Evolutionary conservation across 1,140 invertebrate species (phyloP), one percentile per base, ranked within the genome.

Genomic region (Panagrolaimus sp.): DNA sequence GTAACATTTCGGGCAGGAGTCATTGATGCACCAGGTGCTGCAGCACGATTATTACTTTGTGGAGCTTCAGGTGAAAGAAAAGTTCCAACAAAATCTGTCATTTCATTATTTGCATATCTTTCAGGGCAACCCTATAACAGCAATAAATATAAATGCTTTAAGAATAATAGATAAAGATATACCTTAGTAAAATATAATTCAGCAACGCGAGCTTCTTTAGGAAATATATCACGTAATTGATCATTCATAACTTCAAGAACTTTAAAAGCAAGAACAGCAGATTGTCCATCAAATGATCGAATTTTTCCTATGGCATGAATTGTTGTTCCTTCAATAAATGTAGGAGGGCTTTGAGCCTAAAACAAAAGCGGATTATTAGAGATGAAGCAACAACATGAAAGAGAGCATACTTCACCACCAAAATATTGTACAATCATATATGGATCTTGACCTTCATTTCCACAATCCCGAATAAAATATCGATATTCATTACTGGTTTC

Each of bases 181-280:
- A 48, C 47, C 47, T 57, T 57, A 27, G 51, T 57, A 27, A 25
- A 57, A 16, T 57, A 57, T 27, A 57, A 23, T 27, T 57, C 51
- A 57, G 51, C 51, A 23, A 57, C 51, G 20, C 51, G 51, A 20
- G 51, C 51, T 11, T 25, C 20, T 20, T 57, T 57, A 0, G 9
- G 20, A 20, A 57, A 57, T 1, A 25, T 16, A 20, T 11, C 27
- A 25, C 27, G 20, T 11, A 4, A 20, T 9, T 25, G 5, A 27
- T 14, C 1, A 25, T 57, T 5, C 1, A 16, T 57, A 11, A 57
- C 8, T 25, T 57, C 51, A 20, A 25, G 11, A 27, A 57, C n/a
- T 20, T 20, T 25, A 16, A 25, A 57, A 0, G 51, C 51, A 20
- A 57, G 20, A 20, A 57, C 9, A 2, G 51, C 16, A 27, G 51